Percentiles rank a stretch among this genome's conserved stretches.
These are phyloP conservation scores for Stratiomys singularior DNA, from an alignment of 2,888 invertebrate species.

Conservation along the genomic window DNA sequence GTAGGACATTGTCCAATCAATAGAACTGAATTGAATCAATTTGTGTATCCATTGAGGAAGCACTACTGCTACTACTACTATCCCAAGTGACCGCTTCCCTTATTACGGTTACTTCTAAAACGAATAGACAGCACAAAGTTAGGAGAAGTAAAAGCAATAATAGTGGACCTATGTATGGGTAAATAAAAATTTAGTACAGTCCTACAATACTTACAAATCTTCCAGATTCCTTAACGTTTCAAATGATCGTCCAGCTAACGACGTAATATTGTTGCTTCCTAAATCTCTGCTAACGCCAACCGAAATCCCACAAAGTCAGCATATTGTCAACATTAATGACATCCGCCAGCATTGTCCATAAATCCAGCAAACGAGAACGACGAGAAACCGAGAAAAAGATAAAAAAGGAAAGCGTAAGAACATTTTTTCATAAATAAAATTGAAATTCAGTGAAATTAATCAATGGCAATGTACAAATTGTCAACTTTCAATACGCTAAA, in stretches of 20 bases:
- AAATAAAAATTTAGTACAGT: neutral
- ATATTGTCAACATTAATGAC: conserved; percentile 33
- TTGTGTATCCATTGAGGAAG: too few relatives aligned
- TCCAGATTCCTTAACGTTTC: conserved; percentile 75
- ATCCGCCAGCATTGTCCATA: neutral
- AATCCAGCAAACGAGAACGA: neutral
- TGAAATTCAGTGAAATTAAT: conserved; percentile 43
- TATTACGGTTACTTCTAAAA: too few relatives aligned
- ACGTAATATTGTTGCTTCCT: conserved; percentile 82
- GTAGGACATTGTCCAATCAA: too few relatives aligned
- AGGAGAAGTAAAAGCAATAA: too few relatives aligned
- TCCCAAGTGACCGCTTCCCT: too few relatives aligned
- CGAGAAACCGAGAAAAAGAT: neutral
- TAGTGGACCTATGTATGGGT: neutral
- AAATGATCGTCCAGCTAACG: conserved; percentile 77
- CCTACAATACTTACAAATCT: conserved; percentile 76
- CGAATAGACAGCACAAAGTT: too few relatives aligned
- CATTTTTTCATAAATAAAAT: conserved; percentile 21
- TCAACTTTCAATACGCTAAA: conserved; percentile 30
- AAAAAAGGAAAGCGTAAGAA: neutral
- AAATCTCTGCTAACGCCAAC: conserved; percentile 72
- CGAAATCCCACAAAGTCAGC: conserved; percentile 47
- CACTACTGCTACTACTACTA: too few relatives aligned
- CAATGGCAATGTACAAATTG: conserved; percentile 43
- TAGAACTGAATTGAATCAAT: too few relatives aligned